Conservation (phyloP, 2,797 vertebrate genomes). For the Cetoscarus ocellatus region DNA sequence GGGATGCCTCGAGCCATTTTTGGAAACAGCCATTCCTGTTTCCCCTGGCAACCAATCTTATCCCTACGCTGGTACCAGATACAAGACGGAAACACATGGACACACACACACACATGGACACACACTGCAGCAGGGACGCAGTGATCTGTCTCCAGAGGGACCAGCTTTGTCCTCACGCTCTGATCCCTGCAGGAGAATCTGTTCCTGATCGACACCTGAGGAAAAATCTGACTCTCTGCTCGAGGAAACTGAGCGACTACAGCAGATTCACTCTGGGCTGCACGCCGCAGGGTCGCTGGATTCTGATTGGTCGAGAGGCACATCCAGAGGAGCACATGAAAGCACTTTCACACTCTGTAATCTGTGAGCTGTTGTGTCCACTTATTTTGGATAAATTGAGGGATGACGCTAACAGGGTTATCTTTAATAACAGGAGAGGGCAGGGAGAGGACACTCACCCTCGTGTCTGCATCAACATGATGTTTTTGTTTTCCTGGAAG, state of each 20-base stretch:
- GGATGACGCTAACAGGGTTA: conserved; percentile 48
- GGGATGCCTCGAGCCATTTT: conserved; percentile 73
- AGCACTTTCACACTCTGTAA: conserved; percentile 14
- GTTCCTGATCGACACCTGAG: conserved; percentile 11
- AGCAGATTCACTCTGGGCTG: conserved; percentile 8
- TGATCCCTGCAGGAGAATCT: conserved; percentile 23
- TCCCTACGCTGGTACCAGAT: conserved; percentile 32
- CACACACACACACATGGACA: conserved; percentile 18
- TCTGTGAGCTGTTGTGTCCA: conserved; percentile 35
- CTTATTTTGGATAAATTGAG: conserved; percentile 24
- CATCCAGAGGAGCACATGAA: neutral
- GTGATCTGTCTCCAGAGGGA: conserved; percentile 53
- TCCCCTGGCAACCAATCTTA: conserved; percentile 76
- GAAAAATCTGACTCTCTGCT: conserved; percentile 1
- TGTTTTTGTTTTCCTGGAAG: neutral
- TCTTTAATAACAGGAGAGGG: conserved; percentile 14
- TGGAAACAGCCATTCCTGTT: conserved; percentile 66
- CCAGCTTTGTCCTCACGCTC: conserved; percentile 35
- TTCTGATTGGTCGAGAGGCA: conserved; percentile 20
- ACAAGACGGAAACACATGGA: conserved; percentile 8
- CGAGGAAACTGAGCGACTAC: neutral
- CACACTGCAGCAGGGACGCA: conserved; percentile 26
- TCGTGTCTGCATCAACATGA: neutral
- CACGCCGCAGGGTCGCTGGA: conserved; percentile 4
- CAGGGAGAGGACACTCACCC: conserved; percentile 11